Evolutionary conservation across 2,797 vertebrate species (phyloP).

Genomic region (Tiaroga cobitis): DNA sequence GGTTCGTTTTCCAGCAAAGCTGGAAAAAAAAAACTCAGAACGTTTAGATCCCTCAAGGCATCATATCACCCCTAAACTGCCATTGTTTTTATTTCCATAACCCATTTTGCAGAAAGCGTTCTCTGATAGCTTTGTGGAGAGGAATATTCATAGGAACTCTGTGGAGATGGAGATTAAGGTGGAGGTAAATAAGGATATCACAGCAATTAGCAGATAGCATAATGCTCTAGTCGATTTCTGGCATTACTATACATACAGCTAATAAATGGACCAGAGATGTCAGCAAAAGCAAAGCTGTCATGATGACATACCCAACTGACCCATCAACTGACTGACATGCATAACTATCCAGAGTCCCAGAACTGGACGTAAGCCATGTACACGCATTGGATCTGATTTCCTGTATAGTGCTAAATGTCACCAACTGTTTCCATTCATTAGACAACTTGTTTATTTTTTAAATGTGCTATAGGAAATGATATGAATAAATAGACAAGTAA

Average conservation of each 20-base stretch:
- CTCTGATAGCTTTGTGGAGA: constrained; percentile 58
- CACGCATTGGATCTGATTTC: not conserved
- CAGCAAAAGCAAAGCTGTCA: not conserved
- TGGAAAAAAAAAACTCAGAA: constrained; percentile 30
- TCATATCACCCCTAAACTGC: constrained; percentile 40
- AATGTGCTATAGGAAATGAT: not conserved
- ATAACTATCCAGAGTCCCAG: constrained; percentile 43
- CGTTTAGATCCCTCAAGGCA: constrained; percentile 52
- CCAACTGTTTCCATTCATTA: not conserved
- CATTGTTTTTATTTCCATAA: constrained; percentile 63
- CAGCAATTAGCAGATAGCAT: not conserved
- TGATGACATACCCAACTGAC: constrained; percentile 62
- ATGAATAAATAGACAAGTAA: not conserved
- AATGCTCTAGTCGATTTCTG: not conserved
- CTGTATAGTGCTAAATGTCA: not conserved
- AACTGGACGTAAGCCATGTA: constrained; percentile 48
- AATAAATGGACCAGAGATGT: constrained; percentile 21
- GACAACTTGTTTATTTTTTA: not conserved
- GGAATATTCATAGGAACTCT: constrained; percentile 37
- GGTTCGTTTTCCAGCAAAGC: constrained; percentile 55
- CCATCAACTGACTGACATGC: not conserved
- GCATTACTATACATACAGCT: not conserved
- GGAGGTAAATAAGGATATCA: constrained; percentile 7
- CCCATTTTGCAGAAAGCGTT: constrained; percentile 62
- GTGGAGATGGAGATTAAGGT: not conserved